Evolutionary conservation across 2,797 vertebrate species (phyloP).

Genomic region (Hoplostethus atlanticus): DNA sequence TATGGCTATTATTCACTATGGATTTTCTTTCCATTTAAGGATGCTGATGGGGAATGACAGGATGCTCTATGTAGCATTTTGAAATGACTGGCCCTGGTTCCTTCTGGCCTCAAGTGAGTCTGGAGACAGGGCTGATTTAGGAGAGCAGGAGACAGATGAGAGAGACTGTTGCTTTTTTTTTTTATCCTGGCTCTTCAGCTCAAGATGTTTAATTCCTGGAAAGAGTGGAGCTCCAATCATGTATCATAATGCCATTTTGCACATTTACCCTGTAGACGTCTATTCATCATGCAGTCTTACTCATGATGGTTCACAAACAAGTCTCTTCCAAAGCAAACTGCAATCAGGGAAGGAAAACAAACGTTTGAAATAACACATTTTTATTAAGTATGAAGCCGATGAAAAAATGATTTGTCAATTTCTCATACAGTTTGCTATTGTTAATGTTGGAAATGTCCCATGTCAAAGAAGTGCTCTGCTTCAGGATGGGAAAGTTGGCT

Average conservation of each 20-base stretch:
- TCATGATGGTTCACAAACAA: slow-evolving; percentile 51
- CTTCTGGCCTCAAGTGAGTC: slow-evolving; percentile 38
- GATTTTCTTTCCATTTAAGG: slow-evolving; percentile 20
- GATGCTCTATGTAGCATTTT: slow-evolving; percentile 42
- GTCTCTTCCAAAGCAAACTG: slow-evolving; percentile 70
- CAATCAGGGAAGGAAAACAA: slow-evolving; percentile 69
- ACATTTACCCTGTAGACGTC: slow-evolving; percentile 45
- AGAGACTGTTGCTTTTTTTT: slow-evolving; percentile 28
- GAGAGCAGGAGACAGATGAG: slow-evolving; percentile 42
- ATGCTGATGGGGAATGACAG: slow-evolving; percentile 51
- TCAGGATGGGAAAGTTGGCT: slow-evolving; percentile 22
- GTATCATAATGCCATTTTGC: slow-evolving; percentile 57
- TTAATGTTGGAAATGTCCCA: slow-evolving; percentile 35
- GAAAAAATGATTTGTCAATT: slow-evolving; percentile 41
- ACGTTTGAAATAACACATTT: slow-evolving; percentile 55
- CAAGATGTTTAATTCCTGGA: slow-evolving; percentile 45
- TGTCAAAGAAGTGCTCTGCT: slow-evolving; percentile 13
- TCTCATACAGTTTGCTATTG: slow-evolving; percentile 22
- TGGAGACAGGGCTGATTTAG: slow-evolving; percentile 47
- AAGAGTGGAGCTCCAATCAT: slow-evolving; percentile 48
- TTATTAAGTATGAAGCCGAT: slow-evolving; percentile 47
- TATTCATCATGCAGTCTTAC: slow-evolving; percentile 62
- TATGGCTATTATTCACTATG: slow-evolving; percentile 18
- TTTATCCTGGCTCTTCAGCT: slow-evolving; percentile 34
- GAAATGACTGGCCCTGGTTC: slow-evolving; percentile 49